Conservation (phyloP, 2,888 invertebrate species). For the Megaustenia siamemsis region DNA sequence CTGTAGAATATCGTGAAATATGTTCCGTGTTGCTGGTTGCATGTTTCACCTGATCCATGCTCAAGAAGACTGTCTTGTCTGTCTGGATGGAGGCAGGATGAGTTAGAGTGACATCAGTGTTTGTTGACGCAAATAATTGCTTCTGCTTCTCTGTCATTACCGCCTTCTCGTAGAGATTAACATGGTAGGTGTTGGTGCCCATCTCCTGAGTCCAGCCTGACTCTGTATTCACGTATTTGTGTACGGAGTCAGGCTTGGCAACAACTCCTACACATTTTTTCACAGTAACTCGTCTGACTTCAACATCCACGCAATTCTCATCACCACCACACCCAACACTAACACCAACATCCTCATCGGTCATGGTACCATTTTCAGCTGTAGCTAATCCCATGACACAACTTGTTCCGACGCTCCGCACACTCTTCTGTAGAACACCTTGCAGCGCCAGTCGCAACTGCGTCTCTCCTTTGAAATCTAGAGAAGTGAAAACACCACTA, state of each 20-base stretch:
- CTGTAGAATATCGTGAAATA: conserved; percentile 60
- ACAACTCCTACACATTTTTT: conserved; percentile 71
- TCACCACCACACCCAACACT: conserved; percentile 74
- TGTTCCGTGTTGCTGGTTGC: conserved; percentile 67
- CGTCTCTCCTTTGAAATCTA: conserved; percentile 71
- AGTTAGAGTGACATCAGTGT: conserved; percentile 62
- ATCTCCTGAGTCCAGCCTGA: conserved; percentile 71
- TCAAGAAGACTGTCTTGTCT: conserved; percentile 70
- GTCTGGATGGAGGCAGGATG: conserved; percentile 65
- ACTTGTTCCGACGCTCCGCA: conserved; percentile 73
- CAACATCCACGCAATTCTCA: conserved; percentile 72
- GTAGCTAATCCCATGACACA: conserved; percentile 66
- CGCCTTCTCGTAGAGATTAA: conserved; percentile 62
- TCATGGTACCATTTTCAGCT: conserved; percentile 60
- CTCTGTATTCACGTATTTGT: conserved; percentile 67
- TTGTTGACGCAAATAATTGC: conserved; percentile 67
- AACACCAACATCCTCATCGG: conserved; percentile 49
- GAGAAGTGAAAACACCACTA: conserved; percentile 63
- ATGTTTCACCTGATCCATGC: conserved; percentile 64
- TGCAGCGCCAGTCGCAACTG: conserved; percentile 70
- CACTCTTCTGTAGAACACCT: conserved; percentile 73
- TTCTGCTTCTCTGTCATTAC: conserved; percentile 69
- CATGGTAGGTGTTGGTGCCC: conserved; percentile 67
- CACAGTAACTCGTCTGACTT: conserved; percentile 67
- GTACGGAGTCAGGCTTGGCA: conserved; percentile 68